A percentile compares a stretch with the other conserved stretches of the same genome.
These are phyloP conservation scores for Meriones unguiculatus DNA, from an alignment of 2,113 vertebrate genomes.

Conservation along the genomic window DNA sequence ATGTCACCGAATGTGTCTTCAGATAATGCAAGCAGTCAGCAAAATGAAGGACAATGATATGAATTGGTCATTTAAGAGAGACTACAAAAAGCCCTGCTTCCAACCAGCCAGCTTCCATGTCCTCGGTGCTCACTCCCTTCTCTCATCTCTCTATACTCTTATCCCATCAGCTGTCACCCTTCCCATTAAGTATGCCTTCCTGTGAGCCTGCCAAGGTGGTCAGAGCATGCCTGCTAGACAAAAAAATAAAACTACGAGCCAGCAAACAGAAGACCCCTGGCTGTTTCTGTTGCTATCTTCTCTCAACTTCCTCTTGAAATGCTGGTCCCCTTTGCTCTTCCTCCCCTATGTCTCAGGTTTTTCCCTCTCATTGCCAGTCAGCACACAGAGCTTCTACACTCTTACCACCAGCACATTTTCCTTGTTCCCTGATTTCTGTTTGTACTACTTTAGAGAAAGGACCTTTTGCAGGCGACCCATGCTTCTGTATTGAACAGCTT, in stretches of 20 bases:
- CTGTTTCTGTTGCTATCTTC: not conserved
- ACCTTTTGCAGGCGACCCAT: not conserved
- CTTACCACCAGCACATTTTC: not conserved
- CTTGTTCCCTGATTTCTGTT: not conserved
- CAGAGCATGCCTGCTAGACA: not conserved
- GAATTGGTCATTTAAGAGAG: not conserved
- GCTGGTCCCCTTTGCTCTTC: not conserved
- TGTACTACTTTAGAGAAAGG: not conserved
- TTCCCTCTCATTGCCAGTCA: not conserved
- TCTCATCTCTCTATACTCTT: not conserved
- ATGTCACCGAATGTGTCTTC: conserved; percentile 51
- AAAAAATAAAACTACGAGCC: not conserved
- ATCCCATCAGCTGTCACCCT: not conserved
- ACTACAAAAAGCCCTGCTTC: not conserved
- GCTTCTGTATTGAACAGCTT: not conserved
- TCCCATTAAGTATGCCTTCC: not conserved
- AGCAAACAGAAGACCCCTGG: not conserved
- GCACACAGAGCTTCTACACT: not conserved
- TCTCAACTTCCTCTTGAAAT: not conserved
- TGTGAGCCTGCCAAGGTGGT: not conserved
- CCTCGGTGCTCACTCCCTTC: no score
- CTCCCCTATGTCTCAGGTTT: not conserved
- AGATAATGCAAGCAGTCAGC: conserved; percentile 66
- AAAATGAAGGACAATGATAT: conserved; percentile 25
- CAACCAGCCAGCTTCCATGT: not conserved